phyloP scores from a whole-genome alignment of 2,797 vertebrate genomes.

The Acomys russatus region DNA sequence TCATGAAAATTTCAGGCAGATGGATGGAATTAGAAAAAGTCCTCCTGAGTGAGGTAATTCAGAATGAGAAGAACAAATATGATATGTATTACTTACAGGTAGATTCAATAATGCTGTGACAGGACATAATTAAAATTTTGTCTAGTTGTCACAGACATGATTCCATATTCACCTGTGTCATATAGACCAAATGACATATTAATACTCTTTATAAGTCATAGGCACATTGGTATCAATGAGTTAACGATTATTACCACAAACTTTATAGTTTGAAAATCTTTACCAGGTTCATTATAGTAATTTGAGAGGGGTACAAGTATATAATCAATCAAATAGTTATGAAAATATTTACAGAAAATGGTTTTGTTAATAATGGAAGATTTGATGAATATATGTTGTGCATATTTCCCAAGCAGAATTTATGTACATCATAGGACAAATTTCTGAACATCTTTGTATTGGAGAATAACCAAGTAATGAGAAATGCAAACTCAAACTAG shows the following conservation, averaged over 20 bases:
- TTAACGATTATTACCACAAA: neutral
- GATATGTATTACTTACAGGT: too few species aligned
- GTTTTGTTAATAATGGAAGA: neutral
- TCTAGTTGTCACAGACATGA: neutral
- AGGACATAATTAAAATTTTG: neutral
- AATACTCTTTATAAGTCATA: neutral
- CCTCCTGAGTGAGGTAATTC: too few species aligned
- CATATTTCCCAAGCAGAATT: neutral
- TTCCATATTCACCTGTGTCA: neutral
- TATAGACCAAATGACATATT: neutral
- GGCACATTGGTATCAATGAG: neutral
- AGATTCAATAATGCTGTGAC: neutral
- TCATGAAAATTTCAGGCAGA: too few species aligned
- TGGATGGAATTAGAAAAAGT: too few species aligned
- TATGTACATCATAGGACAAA: neutral
- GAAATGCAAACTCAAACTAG: too few species aligned
- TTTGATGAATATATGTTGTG: neutral
- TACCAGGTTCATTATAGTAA: neutral
- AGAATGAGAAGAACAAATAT: too few species aligned
- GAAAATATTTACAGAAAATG: neutral
- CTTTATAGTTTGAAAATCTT: neutral
- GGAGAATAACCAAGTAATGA: too few species aligned
- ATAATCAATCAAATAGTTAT: neutral
- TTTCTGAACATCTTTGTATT: neutral
- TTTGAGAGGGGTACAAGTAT: neutral